These are phyloP conservation scores for Drosophila bipectinata DNA, from an alignment of 1,140 invertebrate species.

Conservation along the genomic window DNA sequence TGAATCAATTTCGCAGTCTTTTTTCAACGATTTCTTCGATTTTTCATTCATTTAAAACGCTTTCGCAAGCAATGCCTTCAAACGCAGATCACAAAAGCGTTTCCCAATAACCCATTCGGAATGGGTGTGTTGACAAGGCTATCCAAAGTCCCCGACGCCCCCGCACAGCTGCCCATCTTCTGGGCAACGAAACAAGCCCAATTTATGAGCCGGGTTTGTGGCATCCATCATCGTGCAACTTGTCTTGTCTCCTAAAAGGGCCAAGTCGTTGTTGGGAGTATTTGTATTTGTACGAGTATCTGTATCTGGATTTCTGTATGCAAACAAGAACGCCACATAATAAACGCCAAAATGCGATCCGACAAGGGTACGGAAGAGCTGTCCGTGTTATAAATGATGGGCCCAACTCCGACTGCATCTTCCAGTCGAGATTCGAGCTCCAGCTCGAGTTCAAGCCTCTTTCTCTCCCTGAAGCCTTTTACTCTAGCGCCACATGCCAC, in stretches of 20 bases:
- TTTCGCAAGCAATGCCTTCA: conserved; percentile 22
- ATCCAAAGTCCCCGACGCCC: conserved; percentile 39
- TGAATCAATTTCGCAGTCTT: background rate
- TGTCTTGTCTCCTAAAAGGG: conserved; percentile 49
- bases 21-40: background rate
- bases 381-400: conserved; percentile 71
- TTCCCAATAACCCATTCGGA: conserved; percentile 46
- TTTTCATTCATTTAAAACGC: conserved; percentile 14
- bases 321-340: conserved; percentile 52
- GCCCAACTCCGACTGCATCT: conserved; percentile 11
- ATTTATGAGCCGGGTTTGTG: conserved; percentile 64
- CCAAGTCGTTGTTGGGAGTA: background rate
- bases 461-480: conserved; percentile 41
- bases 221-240: conserved; percentile 66
- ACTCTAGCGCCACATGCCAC: conserved; percentile 73
- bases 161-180: conserved; percentile 34
- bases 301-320: conserved; percentile 22
- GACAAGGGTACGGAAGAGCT: conserved; percentile 41
- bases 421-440: conserved; percentile 23
- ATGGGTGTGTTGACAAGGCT: conserved; percentile 57
- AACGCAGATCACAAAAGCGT: conserved; percentile 26
- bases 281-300: conserved; percentile 21
- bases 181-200: conserved; percentile 39
- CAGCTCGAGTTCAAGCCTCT: conserved; percentile 27
- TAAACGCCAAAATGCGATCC: conserved; percentile 39